A percentile compares a stretch with the other conserved stretches of the same genome.
These are phyloP conservation scores for Melieria crassipennis DNA, from an alignment of 2,888 invertebrate genomes.

Conservation along the genomic window DNA sequence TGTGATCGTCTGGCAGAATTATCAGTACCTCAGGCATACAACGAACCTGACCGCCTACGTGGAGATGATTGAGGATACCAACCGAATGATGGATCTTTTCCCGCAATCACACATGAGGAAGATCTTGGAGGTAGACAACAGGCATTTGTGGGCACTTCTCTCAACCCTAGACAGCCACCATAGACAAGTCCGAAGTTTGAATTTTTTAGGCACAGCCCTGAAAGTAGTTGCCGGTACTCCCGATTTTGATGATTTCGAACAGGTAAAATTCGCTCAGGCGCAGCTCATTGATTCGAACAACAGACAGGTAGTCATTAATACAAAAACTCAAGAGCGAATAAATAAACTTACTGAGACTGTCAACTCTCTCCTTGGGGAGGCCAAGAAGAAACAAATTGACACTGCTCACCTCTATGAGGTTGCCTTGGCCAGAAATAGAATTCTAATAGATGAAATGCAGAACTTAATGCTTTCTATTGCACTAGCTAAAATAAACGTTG, in stretches of 20 bases:
- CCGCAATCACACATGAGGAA: too few species aligned
- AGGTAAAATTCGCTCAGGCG: conserved; percentile 7
- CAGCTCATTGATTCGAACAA: conserved; percentile 22
- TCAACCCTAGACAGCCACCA: not conserved
- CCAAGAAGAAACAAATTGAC: conserved; percentile 11
- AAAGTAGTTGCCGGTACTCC: conserved; percentile 29
- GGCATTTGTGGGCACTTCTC: not conserved
- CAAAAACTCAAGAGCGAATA: conserved; percentile 17
- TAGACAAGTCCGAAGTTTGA: not conserved
- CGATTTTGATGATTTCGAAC: conserved; percentile 22
- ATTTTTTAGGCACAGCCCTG: conserved; percentile 21
- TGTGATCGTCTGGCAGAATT: not conserved
- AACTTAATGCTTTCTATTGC: not conserved
- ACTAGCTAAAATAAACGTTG: too few species aligned
- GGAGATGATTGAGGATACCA: not conserved
- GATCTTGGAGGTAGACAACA: too few species aligned
- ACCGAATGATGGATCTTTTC: too few species aligned
- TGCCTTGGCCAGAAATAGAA: conserved; percentile 17
- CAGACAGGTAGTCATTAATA: conserved; percentile 25
- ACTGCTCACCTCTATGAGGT: conserved; percentile 13
- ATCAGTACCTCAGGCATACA: not conserved
- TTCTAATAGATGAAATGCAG: not conserved
- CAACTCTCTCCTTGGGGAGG: conserved; percentile 4
- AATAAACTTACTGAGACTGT: conserved; percentile 18
- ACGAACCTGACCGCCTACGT: not conserved